phyloP scores from a whole-genome alignment of 2,888 invertebrate genomes.

The Cheiracanthium punctorium region DNA sequence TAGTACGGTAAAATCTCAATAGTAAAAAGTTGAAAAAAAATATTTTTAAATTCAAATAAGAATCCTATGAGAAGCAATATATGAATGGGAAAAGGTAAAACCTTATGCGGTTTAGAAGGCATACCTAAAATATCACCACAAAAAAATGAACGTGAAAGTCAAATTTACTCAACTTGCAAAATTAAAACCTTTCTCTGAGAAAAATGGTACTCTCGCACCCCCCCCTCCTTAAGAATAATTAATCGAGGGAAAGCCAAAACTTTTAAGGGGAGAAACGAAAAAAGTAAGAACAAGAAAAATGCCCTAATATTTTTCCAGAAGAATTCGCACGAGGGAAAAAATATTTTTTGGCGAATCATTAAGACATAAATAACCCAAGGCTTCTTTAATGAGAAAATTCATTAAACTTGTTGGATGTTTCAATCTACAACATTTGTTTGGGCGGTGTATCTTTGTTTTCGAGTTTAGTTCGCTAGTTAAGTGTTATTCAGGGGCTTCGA shows the following conservation, averaged over 20 bases:
- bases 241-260: too few species aligned
- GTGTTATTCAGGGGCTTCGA: too few species aligned
- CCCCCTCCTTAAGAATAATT: too few species aligned
- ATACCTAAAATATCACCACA: too few species aligned
- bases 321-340: conserved; percentile 12
- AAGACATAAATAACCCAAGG: conserved; percentile 36
- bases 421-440: conserved; percentile 33
- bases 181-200: conserved; percentile 8
- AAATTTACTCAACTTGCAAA: background rate
- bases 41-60: too few species aligned
- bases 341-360: conserved; percentile 41
- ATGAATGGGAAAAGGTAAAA: too few species aligned
- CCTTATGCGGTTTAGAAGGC: too few species aligned
- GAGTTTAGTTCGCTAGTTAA: too few species aligned
- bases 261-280: background rate
- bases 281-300: background rate
- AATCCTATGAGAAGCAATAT: too few species aligned
- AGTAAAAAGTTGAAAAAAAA: too few species aligned
- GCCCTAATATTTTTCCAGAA: background rate
- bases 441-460: background rate
- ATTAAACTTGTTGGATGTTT: conserved; percentile 36
- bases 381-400: conserved; percentile 53
- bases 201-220: conserved; percentile 28
- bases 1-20: too few species aligned
- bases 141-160: too few species aligned